phyloP scores from a whole-genome alignment of 1,140 invertebrate species.

The Leguminivora glycinivorella region DNA sequence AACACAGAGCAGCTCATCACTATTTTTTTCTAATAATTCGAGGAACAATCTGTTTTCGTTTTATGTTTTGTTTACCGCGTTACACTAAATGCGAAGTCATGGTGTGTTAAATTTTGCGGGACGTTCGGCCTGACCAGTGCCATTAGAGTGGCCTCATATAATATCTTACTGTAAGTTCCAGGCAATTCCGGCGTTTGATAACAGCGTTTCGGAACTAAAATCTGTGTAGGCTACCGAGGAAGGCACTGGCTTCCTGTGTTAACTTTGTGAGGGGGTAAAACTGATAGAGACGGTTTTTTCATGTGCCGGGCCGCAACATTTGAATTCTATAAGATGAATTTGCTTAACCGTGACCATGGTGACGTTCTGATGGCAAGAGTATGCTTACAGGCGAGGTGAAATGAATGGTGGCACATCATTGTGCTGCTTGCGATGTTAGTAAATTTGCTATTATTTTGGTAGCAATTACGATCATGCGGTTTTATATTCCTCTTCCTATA shows the following conservation, averaged over 20 bases:
- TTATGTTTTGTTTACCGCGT: background rate
- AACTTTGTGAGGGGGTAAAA: conserved; percentile 14
- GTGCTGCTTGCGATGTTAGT: too few species aligned
- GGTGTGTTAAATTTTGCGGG: background rate
- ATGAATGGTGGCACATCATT: too few species aligned
- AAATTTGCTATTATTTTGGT: too few species aligned
- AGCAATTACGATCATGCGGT: too few species aligned
- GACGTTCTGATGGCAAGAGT: too few species aligned
- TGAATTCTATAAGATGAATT: too few species aligned
- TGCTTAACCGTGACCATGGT: too few species aligned
- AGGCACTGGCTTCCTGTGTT: background rate
- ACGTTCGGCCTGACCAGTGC: background rate
- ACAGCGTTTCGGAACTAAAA: conserved; percentile 27
- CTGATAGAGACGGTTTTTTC: too few species aligned
- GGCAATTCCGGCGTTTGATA: conserved; percentile 23
- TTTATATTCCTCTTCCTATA: too few species aligned
- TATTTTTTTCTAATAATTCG: conserved; percentile 29
- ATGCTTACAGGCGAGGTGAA: too few species aligned
- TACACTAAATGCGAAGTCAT: background rate
- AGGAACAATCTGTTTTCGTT: background rate
- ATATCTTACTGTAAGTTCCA: conserved; percentile 9
- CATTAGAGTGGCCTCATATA: background rate
- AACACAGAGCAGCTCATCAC: conserved; percentile 54
- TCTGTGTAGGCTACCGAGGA: conserved; percentile 22
- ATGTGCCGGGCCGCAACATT: too few species aligned